These are phyloP conservation scores for Falco peregrinus DNA, from an alignment of 2,797 vertebrate species.

Conservation along the genomic window DNA sequence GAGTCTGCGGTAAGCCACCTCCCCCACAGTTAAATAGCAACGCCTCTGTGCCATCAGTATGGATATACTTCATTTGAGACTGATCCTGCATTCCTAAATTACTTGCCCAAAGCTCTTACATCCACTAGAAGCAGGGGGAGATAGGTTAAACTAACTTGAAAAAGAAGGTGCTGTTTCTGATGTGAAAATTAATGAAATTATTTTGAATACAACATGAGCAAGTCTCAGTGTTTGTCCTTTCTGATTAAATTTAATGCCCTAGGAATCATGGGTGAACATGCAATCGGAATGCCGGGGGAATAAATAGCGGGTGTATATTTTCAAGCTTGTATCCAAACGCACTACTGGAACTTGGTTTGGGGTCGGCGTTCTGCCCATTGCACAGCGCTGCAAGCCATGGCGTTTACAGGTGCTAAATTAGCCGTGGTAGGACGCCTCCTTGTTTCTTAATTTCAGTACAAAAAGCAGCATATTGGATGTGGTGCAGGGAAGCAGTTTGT, in stretches of 20 bases:
- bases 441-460: not conserved
- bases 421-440: not conserved
- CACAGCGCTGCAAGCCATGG: not conserved
- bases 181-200: conserved; percentile 2
- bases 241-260: conserved; percentile 21
- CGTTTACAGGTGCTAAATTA: not conserved
- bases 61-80: not conserved
- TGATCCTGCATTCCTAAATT: not conserved
- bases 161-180: not conserved
- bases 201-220: not conserved
- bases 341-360: not conserved
- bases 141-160: not conserved
- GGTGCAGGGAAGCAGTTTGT: not conserved
- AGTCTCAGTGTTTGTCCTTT: not conserved
- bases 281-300: not conserved
- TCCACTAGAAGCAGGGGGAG: not conserved
- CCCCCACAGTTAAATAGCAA: not conserved
- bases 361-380: not conserved
- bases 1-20: not conserved
- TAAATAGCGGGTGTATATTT: not conserved
- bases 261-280: not conserved
- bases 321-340: not conserved
- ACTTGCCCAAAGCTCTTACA: not conserved
- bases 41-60: not conserved
- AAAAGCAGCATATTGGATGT: not conserved